These are phyloP conservation scores for Lydus trimaculatus DNA, from an alignment of 2,888 invertebrate species.

Conservation along the genomic window DNA sequence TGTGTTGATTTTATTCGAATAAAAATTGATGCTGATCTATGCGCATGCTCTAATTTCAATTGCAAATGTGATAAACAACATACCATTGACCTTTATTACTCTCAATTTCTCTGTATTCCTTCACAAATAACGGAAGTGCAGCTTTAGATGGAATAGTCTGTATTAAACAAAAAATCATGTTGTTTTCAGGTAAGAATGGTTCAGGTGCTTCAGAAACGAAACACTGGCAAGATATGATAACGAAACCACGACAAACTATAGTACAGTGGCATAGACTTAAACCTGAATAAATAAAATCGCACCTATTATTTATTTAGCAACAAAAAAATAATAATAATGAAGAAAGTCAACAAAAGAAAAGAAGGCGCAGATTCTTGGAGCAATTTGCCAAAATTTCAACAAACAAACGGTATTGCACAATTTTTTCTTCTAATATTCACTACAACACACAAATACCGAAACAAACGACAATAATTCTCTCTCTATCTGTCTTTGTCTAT, in stretches of 20 bases:
- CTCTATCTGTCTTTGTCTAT: neutral
- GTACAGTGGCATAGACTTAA: slow-evolving; percentile 98
- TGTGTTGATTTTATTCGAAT: too few species aligned
- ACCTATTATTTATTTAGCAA: neutral
- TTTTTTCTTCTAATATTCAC: neutral
- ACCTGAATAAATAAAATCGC: slow-evolving; percentile 72
- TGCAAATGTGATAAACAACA: too few species aligned
- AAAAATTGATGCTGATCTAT: too few species aligned
- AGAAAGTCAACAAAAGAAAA: neutral
- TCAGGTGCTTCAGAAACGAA: slow-evolving; percentile 96
- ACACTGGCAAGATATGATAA: slow-evolving; percentile 99
- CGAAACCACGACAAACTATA: slow-evolving; percentile 94
- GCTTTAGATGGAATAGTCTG: too few species aligned
- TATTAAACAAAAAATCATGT: too few species aligned
- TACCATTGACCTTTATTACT: too few species aligned
- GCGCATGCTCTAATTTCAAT: too few species aligned
- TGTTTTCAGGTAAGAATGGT: slow-evolving; percentile 89
- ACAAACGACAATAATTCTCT: slow-evolving; percentile 2
- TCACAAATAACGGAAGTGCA: too few species aligned
- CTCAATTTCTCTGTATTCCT: too few species aligned
- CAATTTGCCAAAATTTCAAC: neutral
- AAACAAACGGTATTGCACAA: slow-evolving; percentile 1
- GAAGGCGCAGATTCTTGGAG: neutral
- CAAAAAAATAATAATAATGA: too few species aligned
- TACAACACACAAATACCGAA: neutral